phyloP scores from a whole-genome alignment of 2,113 vertebrate species.

The Syngnathoides biaculeatus region DNA sequence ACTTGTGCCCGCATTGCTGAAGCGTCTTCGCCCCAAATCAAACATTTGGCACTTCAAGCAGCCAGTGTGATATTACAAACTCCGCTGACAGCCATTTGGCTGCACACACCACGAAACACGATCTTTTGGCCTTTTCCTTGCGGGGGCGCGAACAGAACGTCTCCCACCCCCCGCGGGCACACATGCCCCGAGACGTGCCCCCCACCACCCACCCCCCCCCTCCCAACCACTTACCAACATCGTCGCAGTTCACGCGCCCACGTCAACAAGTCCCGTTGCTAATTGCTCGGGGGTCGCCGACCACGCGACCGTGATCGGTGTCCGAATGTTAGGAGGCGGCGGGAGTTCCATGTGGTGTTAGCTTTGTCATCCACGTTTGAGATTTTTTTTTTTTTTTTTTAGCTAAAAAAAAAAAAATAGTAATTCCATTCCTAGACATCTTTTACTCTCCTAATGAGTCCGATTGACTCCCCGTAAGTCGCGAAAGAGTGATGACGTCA shows the following conservation, averaged over 20 bases:
- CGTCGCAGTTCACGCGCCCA: slow-evolving; percentile 18
- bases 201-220: background rate
- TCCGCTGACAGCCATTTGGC: slow-evolving; percentile 39
- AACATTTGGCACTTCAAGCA: slow-evolving; percentile 10
- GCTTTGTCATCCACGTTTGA: background rate
- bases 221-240: background rate
- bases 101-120: slow-evolving; percentile 31
- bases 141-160: slow-evolving; percentile 18
- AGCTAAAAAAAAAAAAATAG: too few relatives aligned
- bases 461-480: too few relatives aligned
- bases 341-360: background rate
- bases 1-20: background rate
- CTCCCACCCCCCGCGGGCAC: background rate
- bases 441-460: too few relatives aligned
- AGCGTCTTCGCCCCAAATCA: background rate
- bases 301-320: slow-evolving; percentile 32
- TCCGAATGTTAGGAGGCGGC: slow-evolving; percentile 28
- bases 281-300: slow-evolving; percentile 48
- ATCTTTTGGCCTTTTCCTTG: slow-evolving; percentile 36
- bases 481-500: too few relatives aligned
- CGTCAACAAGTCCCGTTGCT: slow-evolving; percentile 49
- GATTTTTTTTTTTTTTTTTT: too few relatives aligned
- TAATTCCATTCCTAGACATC: too few relatives aligned
- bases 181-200: background rate
- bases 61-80: slow-evolving; percentile 34